These are phyloP conservation scores for Diplogasteroides magnus DNA, from an alignment of 1,140 invertebrate genomes.

Conservation along the genomic window DNA sequence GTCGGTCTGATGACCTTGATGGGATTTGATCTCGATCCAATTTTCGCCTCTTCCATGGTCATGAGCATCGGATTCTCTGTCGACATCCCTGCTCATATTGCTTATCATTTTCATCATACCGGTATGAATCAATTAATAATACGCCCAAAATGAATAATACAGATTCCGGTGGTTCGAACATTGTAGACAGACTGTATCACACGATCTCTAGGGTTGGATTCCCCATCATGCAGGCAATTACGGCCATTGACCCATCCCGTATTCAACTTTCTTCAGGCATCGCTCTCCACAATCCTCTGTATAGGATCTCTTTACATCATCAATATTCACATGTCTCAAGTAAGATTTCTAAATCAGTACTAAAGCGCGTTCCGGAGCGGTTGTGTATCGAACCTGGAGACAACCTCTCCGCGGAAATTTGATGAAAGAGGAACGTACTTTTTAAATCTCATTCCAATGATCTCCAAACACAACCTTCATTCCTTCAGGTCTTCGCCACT, in stretches of 20 bases:
- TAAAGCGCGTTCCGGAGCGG: too few species aligned
- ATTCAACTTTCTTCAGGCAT: conserved; percentile 65
- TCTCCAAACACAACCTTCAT: too few species aligned
- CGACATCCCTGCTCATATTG: conserved; percentile 58
- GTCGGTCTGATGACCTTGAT: conserved; percentile 58
- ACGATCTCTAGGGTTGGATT: conserved; percentile 72
- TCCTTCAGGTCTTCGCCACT: too few species aligned
- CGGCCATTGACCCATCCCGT: background rate
- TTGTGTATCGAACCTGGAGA: too few species aligned
- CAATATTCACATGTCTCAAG: conserved; percentile 82
- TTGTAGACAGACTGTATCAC: conserved; percentile 16
- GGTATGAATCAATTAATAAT: too few species aligned
- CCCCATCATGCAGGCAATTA: conserved; percentile 70
- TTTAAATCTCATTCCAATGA: too few species aligned
- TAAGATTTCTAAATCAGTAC: too few species aligned
- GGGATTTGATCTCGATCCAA: conserved; percentile 56
- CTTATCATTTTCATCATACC: conserved; percentile 59
- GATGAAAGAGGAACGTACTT: too few species aligned
- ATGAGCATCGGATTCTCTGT: conserved; percentile 60
- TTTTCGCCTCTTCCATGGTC: conserved; percentile 58
- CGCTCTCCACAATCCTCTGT: conserved; percentile 82
- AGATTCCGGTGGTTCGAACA: background rate
- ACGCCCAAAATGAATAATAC: too few species aligned
- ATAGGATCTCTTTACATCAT: conserved; percentile 78
- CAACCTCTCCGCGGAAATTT: too few species aligned